Evolutionary conservation across 2,113 vertebrate genomes (phyloP), one percentile per base, ranked within the genome.

Genomic region (Oryzias melastigma): DNA sequence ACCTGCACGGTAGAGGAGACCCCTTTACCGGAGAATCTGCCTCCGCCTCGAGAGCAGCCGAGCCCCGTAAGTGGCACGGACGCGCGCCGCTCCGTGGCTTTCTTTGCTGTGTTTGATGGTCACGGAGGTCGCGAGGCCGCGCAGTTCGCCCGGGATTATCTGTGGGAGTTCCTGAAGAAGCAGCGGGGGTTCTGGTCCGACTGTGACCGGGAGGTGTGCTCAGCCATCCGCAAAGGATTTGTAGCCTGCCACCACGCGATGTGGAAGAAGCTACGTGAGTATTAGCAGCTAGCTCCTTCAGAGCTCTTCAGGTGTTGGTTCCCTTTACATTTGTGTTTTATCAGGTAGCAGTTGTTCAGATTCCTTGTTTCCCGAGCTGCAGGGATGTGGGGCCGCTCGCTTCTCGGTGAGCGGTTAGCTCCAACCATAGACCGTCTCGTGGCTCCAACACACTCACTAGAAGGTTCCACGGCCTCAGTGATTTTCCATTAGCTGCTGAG

Each of bases 181-280:
- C 96, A 98, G 87, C 94, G 93, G 40, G 95, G 96, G 0, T 98
- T 98, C 89, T 89, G 93, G 79, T 97, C 96, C 0, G 82, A 85
- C 5, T 93, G 95, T 68, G 93, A 96, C 71, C 91, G 89, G 52
- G 95, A 95, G 78, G 95, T 98, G 29, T 96, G 95, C 83, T 85
- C 92, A 3, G 95, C 96, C 27, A 93, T 98, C 70, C 93, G 96
- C 46, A 97, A 98, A 66, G 96, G 95, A 4, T 98, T 98, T 79
- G 85, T 98, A 5, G 95, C 95, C 45, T 98, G 96, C 74, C 96
- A 98, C 73, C 94, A 95, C 4, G 96, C 96, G 40, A 98, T 98
- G 96, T 98, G 96, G 96, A 97, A 98, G 57, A 95, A 97, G 75
- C 93, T 97, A 62, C 95, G 96, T 98, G 82, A 95, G 96, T 95